Percentiles rank a stretch among this genome's conserved stretches.
phyloP scores from a whole-genome alignment of 2,797 vertebrate genomes.

The Notoglanidium macrostoma region DNA sequence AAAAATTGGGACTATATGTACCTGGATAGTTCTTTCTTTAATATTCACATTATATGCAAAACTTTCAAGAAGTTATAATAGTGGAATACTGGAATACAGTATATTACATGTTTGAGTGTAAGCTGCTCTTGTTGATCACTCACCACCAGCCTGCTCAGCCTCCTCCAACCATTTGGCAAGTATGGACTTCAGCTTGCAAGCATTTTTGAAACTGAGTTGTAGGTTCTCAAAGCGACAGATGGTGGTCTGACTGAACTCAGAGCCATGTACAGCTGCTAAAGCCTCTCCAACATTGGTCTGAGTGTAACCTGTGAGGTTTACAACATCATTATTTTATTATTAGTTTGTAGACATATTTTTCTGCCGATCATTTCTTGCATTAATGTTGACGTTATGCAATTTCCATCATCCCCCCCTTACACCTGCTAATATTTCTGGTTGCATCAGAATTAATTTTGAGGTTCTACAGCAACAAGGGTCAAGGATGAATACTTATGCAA shows the following conservation, averaged over 20 bases:
- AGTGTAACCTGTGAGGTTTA: slow-evolving; percentile 84
- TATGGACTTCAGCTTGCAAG: slow-evolving; percentile 96
- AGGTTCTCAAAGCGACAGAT: slow-evolving; percentile 99
- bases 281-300: slow-evolving; percentile 99
- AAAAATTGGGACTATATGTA: background rate
- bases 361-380: background rate
- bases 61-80: background rate
- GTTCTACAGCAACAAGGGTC: too few species aligned
- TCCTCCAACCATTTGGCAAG: slow-evolving; percentile 97
- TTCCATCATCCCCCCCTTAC: background rate
- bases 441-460: background rate
- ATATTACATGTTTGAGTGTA: slow-evolving; percentile 2
- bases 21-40: background rate
- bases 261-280: slow-evolving; percentile 94
- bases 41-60: background rate
- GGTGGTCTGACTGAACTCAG: slow-evolving; percentile 98
- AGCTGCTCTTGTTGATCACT: slow-evolving; percentile 47
- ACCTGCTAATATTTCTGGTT: background rate
- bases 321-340: slow-evolving; percentile 16
- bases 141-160: slow-evolving; percentile 97
- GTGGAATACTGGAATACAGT: background rate
- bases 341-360: background rate
- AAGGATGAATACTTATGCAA: background rate
- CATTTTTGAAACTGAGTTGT: slow-evolving; percentile 98
- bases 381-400: background rate